Evolutionary conservation across 2,113 vertebrate genomes (phyloP), one percentile per base, ranked within the genome.

Genomic region (Podarcis muralis): DNA sequence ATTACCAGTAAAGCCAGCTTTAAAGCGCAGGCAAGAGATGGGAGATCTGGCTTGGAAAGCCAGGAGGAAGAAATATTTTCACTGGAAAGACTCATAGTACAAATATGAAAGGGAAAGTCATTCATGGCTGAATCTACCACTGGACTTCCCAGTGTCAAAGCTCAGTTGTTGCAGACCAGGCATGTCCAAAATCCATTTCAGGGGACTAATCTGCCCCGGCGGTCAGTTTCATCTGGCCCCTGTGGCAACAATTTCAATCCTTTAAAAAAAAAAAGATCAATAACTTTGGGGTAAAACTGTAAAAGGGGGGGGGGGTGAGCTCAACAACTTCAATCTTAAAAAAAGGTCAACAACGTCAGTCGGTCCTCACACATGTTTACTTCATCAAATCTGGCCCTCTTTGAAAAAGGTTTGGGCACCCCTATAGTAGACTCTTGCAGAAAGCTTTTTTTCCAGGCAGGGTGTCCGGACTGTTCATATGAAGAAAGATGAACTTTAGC

Each of bases 21-120:
- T 75, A 91, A 93, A 91, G 35, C 65, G 48, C 5, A 16, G 9
- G 37, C 75, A 69, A 43, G 69, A 79, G 27, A 16, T 93, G 92
- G 48, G 86, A 74, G 59, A 94, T 94, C 82, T n/a, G 86, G 68
- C 83, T 89, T 23, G 0, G 86, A 92, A 88, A 94, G 92, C 85
- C 88, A 89, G 69, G 32, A 92, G 87, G 65, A 90, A n/a, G 7
- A 91, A 94, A 85, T 79, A 18, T 91, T 88, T 93, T 84, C 68
- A 85, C 23, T 4, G 57, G 23, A 18, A 18, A 88, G 27, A 90
- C 53, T n/a, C n/a, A 89, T 86, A 86, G 85, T 91, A 88, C 66
- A 89, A 57, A 75, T 68, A 25, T 87, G 85, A 59, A 84, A 88
- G 69, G 35, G 91, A 92, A 87, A 91, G 48, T 65, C 82, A 81